Evolutionary conservation across 2,888 invertebrate genomes (phyloP).

Genomic region (Lamproptera curius): DNA sequence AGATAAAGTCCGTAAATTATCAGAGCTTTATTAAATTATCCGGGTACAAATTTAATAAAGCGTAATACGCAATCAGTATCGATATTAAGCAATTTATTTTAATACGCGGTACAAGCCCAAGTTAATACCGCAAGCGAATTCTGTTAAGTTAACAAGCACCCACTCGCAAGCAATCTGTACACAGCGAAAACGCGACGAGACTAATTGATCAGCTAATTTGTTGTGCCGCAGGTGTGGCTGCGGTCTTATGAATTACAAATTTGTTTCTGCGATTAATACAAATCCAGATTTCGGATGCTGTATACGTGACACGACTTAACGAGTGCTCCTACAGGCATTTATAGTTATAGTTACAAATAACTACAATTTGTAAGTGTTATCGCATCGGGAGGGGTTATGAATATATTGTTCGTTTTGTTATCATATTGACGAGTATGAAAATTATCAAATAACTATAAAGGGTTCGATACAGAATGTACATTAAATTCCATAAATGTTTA

Average conservation of each 20-base stretch:
- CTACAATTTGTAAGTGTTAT: too few species aligned
- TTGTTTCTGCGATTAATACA: slow-evolving; percentile 26
- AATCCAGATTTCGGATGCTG: slow-evolving; percentile 15
- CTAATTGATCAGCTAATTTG: slow-evolving; percentile 61
- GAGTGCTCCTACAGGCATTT: not conserved
- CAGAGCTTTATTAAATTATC: too few species aligned
- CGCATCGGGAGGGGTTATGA: too few species aligned
- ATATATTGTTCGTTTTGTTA: too few species aligned
- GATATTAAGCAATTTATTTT: slow-evolving; percentile 7
- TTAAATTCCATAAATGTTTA: too few species aligned
- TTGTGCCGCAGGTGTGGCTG: slow-evolving; percentile 38
- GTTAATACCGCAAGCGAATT: slow-evolving; percentile 9
- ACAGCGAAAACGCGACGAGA: slow-evolving; percentile 40
- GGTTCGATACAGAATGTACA: too few species aligned
- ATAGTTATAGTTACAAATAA: not conserved
- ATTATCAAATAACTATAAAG: too few species aligned
- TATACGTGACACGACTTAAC: slow-evolving; percentile 10
- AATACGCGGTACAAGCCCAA: slow-evolving; percentile 6
- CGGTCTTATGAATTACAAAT: slow-evolving; percentile 46
- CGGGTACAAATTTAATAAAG: too few species aligned
- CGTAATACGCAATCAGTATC: too few species aligned
- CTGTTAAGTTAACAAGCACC: slow-evolving; percentile 18
- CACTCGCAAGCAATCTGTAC: slow-evolving; percentile 9
- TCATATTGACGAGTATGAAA: too few species aligned
- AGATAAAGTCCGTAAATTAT: too few species aligned